These are phyloP conservation scores for Desmophyllum pertusum DNA, from an alignment of 92 coral and sea anemone genomes.

Conservation along the genomic window DNA sequence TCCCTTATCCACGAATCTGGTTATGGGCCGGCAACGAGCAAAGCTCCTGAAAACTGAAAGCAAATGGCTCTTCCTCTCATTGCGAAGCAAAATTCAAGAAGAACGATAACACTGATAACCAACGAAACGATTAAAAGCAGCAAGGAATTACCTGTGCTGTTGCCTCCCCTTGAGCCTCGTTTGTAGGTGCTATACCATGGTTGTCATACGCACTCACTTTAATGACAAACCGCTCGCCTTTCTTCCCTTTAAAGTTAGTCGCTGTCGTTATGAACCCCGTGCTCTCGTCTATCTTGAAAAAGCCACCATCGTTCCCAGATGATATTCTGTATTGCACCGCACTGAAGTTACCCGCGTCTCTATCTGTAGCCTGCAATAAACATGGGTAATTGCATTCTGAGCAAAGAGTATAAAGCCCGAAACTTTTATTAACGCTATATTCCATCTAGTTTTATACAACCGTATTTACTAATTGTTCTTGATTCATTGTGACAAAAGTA, in stretches of 20 bases:
- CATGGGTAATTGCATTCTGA: neutral
- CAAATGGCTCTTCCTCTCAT: no score
- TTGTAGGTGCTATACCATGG: slow-evolving; percentile 70
- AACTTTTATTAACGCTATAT: no score
- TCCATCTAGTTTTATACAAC: no score
- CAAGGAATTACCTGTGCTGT: slow-evolving; percentile 62
- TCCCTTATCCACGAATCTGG: neutral
- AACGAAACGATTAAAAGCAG: no score
- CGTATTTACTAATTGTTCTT: no score
- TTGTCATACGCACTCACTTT: slow-evolving; percentile 86
- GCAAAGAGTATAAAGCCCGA: neutral
- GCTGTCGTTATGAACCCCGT: slow-evolving; percentile 83
- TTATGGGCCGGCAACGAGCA: no score
- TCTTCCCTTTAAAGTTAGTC: slow-evolving; percentile 79
- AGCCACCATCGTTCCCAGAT: slow-evolving; percentile 87
- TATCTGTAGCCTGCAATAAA: slow-evolving; percentile 77
- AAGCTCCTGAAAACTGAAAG: neutral
- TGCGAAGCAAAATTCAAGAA: no score
- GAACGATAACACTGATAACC: no score
- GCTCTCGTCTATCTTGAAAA: slow-evolving; percentile 67
- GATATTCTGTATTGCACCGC: slow-evolving; percentile 76
- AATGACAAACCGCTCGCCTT: slow-evolving; percentile 79
- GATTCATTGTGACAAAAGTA: no score
- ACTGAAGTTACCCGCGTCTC: slow-evolving; percentile 84
- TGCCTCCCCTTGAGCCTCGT: slow-evolving; percentile 71